Evolutionary conservation across 1,140 invertebrate species (phyloP).

Genomic region (Bombus confusus): DNA sequence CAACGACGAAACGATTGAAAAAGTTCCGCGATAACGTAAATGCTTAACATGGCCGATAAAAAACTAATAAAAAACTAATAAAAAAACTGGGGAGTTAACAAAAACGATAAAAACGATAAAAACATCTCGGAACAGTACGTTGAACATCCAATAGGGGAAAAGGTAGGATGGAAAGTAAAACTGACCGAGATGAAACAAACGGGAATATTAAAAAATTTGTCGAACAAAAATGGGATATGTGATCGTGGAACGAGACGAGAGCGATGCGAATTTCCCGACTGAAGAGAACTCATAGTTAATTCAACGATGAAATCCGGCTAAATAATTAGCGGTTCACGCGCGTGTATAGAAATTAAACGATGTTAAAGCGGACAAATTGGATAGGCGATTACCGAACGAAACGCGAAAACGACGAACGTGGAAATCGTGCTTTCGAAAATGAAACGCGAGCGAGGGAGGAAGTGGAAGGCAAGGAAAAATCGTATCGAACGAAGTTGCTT

Average conservation of each 20-base stretch:
- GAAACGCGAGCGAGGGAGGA: background rate
- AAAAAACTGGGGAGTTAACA: background rate
- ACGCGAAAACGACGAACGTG: background rate
- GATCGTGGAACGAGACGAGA: background rate
- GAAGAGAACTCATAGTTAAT: background rate
- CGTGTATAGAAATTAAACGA: background rate
- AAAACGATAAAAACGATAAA: background rate
- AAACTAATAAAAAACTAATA: background rate
- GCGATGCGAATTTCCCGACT: background rate
- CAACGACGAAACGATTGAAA: background rate
- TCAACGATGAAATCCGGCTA: background rate
- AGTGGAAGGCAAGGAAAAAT: background rate
- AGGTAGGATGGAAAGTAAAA: background rate
- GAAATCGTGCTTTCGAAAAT: background rate
- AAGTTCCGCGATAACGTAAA: background rate
- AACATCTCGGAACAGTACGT: background rate
- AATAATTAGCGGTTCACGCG: background rate
- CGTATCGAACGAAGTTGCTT: background rate
- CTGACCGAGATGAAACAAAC: background rate
- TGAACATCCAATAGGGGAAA: background rate
- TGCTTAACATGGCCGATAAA: background rate
- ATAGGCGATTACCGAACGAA: background rate
- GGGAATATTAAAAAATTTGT: background rate
- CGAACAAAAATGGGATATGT: background rate
- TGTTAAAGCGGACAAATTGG: background rate